These are phyloP conservation scores for Pyrgilauda ruficollis DNA, from an alignment of 2,113 vertebrate genomes.

Conservation along the genomic window DNA sequence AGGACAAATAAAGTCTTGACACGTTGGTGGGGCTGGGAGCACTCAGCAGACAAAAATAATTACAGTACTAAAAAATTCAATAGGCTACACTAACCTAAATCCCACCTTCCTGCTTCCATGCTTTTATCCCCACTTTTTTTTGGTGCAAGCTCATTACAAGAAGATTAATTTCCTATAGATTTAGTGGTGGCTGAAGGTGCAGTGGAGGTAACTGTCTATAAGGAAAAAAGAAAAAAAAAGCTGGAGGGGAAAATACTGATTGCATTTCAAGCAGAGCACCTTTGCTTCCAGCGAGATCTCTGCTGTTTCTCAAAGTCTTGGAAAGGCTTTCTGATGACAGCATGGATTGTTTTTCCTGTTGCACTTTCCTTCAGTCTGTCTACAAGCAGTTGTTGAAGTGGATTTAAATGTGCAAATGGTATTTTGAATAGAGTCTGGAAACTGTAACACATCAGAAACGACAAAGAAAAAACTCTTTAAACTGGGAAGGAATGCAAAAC, in stretches of 20 bases:
- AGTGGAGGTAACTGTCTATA: not conserved
- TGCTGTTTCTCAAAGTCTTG: conserved; percentile 31
- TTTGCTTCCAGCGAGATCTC: conserved; percentile 23
- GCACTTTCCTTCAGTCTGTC: conserved; percentile 14
- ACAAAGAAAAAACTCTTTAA: not conserved
- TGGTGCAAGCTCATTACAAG: not conserved
- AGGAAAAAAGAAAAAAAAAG: not conserved
- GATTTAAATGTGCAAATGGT: conserved; percentile 43
- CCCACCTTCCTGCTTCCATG: not conserved
- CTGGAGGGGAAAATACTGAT: not conserved
- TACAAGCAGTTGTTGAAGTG: conserved; percentile 36
- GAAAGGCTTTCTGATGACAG: conserved; percentile 41
- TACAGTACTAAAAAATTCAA: not conserved
- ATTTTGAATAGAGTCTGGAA: conserved; percentile 50
- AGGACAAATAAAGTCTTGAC: not conserved
- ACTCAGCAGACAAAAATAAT: not conserved
- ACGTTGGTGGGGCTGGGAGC: not conserved
- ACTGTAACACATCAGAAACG: conserved; percentile 11
- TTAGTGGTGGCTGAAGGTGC: not conserved
- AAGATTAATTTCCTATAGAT: not conserved
- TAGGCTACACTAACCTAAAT: not conserved
- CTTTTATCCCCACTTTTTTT: accelerated
- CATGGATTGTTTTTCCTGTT: conserved; percentile 41
- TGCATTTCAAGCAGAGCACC: conserved; percentile 9
- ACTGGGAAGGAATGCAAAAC: not conserved